A percentile compares a stretch with the other conserved stretches of the same genome.
Conservation (phyloP, 2,888 invertebrate genomes). For the Heterodera filipjevi region DNA sequence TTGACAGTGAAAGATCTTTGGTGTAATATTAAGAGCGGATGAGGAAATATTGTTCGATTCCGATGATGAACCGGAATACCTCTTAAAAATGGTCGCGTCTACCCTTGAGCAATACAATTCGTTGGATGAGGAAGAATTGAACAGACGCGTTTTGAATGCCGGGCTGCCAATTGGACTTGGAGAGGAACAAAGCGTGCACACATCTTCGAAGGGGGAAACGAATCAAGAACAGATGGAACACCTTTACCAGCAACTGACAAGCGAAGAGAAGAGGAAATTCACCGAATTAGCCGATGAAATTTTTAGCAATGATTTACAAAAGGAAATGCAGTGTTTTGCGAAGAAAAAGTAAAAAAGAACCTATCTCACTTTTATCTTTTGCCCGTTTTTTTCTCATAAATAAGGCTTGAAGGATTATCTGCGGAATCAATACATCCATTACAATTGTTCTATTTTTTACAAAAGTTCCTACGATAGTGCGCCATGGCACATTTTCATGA, state of each 20-base stretch:
- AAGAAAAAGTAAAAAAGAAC: slow-evolving; percentile 22
- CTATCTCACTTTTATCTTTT: no score
- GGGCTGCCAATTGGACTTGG: slow-evolving; percentile 33
- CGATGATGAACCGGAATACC: slow-evolving; percentile 53
- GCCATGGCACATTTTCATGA: not conserved
- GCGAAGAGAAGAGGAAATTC: slow-evolving; percentile 44
- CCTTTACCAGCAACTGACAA: slow-evolving; percentile 36
- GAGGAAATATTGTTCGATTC: slow-evolving; percentile 54
- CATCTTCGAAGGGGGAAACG: slow-evolving; percentile 24
- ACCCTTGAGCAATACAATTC: slow-evolving; percentile 35
- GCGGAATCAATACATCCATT: no score
- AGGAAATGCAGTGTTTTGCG: slow-evolving; percentile 12
- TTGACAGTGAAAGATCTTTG: not conserved
- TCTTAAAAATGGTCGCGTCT: slow-evolving; percentile 34
- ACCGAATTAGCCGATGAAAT: slow-evolving; percentile 41
- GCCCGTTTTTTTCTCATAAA: no score
- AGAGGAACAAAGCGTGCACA: not conserved
- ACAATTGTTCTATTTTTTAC: no score
- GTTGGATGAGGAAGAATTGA: slow-evolving; percentile 41
- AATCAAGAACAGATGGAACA: slow-evolving; percentile 43
- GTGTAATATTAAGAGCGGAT: slow-evolving; percentile 32
- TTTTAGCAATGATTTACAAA: slow-evolving; percentile 17
- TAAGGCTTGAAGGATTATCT: no score
- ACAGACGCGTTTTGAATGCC: slow-evolving; percentile 34
- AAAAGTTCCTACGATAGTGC: no score